These are phyloP conservation scores for Gonioctena quinquepunctata DNA, from an alignment of 1,140 invertebrate genomes.

Conservation along the genomic window DNA sequence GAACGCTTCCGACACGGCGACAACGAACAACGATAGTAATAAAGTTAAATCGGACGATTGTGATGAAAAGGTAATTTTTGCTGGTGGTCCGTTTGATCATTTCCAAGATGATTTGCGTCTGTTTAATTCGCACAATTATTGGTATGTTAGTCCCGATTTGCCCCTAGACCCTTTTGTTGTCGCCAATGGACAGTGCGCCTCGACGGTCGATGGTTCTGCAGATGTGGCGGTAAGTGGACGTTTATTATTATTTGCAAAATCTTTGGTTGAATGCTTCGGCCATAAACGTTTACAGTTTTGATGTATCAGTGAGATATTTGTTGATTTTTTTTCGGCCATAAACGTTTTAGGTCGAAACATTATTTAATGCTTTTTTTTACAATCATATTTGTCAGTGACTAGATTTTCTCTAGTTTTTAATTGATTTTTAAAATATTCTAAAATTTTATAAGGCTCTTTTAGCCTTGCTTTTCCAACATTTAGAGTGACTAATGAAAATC, in stretches of 20 bases:
- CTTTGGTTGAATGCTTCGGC: too few relatives aligned
- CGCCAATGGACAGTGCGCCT: conserved; percentile 29
- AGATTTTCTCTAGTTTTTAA: too few relatives aligned
- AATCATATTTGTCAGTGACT: too few relatives aligned
- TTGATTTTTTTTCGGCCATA: too few relatives aligned
- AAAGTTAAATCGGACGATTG: background rate
- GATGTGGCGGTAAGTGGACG: conserved; percentile 22
- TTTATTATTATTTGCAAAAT: too few relatives aligned
- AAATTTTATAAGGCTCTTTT: too few relatives aligned
- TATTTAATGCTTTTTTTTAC: too few relatives aligned
- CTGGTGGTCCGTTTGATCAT: conserved; percentile 20
- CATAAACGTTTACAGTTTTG: too few relatives aligned
- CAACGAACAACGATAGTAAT: background rate
- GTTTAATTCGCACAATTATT: conserved; percentile 61
- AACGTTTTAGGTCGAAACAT: too few relatives aligned
- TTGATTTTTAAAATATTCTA: too few relatives aligned
- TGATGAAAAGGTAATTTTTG: conserved; percentile 20
- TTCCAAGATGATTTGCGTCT: conserved; percentile 43
- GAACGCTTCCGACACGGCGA: background rate
- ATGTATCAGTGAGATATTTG: too few relatives aligned
- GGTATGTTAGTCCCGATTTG: conserved; percentile 58
- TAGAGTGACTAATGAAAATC: background rate
- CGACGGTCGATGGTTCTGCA: conserved; percentile 1
- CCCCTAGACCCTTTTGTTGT: conserved; percentile 57
- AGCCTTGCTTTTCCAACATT: background rate